Base-by-base conservation (phyloP, 2,113 vertebrate genomes). In the Alaudala cheleensis region DNA sequence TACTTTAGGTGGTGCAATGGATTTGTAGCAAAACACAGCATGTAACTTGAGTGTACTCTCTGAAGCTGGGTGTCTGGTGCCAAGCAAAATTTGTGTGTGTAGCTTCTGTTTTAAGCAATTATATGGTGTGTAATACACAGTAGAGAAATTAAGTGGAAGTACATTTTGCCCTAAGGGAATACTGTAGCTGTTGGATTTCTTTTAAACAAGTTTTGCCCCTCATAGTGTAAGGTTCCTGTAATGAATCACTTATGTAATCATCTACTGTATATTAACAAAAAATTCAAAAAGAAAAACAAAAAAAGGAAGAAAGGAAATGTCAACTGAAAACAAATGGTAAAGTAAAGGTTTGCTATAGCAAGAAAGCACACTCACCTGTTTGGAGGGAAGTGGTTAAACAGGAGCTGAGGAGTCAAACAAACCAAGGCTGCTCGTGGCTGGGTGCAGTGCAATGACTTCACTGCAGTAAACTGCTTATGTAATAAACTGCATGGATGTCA, bases 21-120 rank as follows among this genome's bases (percentile, higher is more conserved):
- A 95, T 98, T 97, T 98, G 97, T 96, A 97, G 97, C 96, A 96
- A 95, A 98, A 97, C 96, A 73, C 93, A 97, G 96, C 97, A 51
- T 95, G 97, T 94, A 97, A 97, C 96, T 96, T 73, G 95, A 97
- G 94, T 94, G 97, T 95, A 44, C 94, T 94, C 69, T 95, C 93
- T 69, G 85, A 95, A 98, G 97, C 97, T 96, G 97, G 95, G 86
- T 96, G 85, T 72, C 82, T 81, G 67, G 96, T 97, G 97, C 97
- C 98, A 98, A 98, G 94, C 92, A 98, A 97, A 98, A 97, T 98
- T 94, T 96, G 95, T 97, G 66, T 70, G 91, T 96, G 94, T 97
- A 96, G 97, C 97, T 97, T 97, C 97, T 98, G 97, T 98, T 98
- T 98, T 97, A 97, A 97, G 97, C 97, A 98, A 97, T 98, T 98